A percentile compares a stretch with the other conserved stretches of the same genome.
Conservation (phyloP, 2,113 vertebrate genomes). For the Callipepla squamata region DNA sequence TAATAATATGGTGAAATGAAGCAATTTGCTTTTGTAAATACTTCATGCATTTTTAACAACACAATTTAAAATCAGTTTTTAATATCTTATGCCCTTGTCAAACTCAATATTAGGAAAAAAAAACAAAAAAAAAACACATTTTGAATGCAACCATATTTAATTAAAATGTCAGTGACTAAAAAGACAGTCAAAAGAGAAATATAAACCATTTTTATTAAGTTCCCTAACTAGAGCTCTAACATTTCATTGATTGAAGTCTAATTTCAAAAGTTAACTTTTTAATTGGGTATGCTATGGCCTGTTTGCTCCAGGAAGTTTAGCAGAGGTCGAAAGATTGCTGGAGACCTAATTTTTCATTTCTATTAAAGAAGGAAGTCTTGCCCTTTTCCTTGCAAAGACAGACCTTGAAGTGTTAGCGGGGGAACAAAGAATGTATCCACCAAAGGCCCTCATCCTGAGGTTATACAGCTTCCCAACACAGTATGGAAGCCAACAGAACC, state of each 20-base stretch:
- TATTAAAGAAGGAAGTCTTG: slow-evolving; percentile 58
- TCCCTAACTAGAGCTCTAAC: neutral
- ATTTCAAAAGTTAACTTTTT: slow-evolving; percentile 57
- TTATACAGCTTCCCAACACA: neutral
- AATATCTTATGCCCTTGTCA: neutral
- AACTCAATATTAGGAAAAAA: neutral
- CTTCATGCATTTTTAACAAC: neutral
- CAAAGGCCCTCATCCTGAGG: neutral
- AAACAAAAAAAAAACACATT: neutral
- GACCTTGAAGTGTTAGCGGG: slow-evolving; percentile 41
- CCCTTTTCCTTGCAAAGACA: slow-evolving; percentile 50
- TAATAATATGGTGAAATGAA: neutral
- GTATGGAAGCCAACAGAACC: neutral
- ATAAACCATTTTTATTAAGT: slow-evolving; percentile 31
- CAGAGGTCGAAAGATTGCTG: slow-evolving; percentile 42
- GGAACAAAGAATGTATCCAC: slow-evolving; percentile 42
- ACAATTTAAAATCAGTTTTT: slow-evolving; percentile 1
- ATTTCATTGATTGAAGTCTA: slow-evolving; percentile 43
- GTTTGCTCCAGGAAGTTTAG: slow-evolving; percentile 51
- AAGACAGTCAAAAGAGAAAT: slow-evolving; percentile 1
- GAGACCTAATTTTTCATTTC: slow-evolving; percentile 50
- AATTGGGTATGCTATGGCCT: neutral
- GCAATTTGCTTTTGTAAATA: neutral
- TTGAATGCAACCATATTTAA: neutral
- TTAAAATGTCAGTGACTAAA: slow-evolving; percentile 23